Evolutionary conservation across 2,113 vertebrate genomes (phyloP).

Genomic region (Gymnocephalus cernua): DNA sequence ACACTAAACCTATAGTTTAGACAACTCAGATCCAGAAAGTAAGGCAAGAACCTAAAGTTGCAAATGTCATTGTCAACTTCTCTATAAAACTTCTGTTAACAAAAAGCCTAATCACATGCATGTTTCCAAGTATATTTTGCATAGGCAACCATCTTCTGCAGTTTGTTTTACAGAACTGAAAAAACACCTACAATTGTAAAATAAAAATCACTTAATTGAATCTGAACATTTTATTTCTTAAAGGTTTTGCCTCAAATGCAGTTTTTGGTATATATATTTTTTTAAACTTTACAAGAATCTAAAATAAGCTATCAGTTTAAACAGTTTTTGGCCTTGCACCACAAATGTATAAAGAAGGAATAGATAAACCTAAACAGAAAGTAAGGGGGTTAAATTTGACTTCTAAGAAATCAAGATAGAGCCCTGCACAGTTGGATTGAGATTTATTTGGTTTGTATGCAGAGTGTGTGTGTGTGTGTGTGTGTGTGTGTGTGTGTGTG

Average conservation of each 20-base stretch:
- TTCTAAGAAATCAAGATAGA: slow-evolving; percentile 2
- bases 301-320: neutral
- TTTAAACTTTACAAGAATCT: neutral
- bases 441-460: slow-evolving; percentile 9
- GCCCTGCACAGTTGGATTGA: neutral
- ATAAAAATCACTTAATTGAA: neutral
- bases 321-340: neutral
- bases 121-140: neutral
- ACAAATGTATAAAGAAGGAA: slow-evolving; percentile 5
- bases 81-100: neutral
- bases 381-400: neutral
- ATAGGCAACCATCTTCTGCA: neutral
- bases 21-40: neutral
- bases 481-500: neutral
- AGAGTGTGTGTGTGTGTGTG: neutral
- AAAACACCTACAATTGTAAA: neutral
- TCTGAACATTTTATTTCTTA: neutral
- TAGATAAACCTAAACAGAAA: neutral
- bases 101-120: neutral
- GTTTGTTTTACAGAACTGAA: neutral
- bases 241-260: neutral
- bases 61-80: neutral
- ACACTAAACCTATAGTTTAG: neutral
- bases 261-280: neutral
- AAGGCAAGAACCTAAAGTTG: neutral